A percentile compares a stretch with the other conserved stretches of the same genome.
Conservation (phyloP, 1,140 invertebrate genomes). For the Bombus cullumanus region DNA sequence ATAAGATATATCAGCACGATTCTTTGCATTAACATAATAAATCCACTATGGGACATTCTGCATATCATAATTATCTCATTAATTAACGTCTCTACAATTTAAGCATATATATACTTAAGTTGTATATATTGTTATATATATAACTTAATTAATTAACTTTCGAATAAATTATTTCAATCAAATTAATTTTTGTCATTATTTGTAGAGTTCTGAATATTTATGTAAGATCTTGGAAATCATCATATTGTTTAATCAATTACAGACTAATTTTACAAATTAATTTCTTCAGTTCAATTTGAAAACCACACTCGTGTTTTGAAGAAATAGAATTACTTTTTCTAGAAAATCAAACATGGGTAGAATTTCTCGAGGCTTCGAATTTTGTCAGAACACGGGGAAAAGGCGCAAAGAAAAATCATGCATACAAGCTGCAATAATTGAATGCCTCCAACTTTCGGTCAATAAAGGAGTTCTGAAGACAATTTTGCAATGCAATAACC, state of each 20-base stretch:
- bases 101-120: no score
- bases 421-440: constrained; percentile 44
- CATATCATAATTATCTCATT: neutral
- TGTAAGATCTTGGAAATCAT: neutral
- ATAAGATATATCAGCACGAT: neutral
- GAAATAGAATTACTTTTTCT: neutral
- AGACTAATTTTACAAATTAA: neutral
- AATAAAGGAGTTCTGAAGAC: constrained; percentile 49
- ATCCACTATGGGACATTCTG: no score
- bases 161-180: neutral
- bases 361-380: neutral
- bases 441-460: constrained; percentile 39
- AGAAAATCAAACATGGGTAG: neutral
- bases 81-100: neutral
- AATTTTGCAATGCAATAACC: constrained; percentile 69
- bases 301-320: neutral
- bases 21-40: neutral
- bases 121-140: no score
- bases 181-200: neutral
- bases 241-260: neutral
- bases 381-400: neutral
- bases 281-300: neutral
- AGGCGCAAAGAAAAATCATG: constrained; percentile 39
- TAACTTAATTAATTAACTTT: neutral
- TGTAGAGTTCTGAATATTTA: neutral